phyloP scores from a whole-genome alignment of 2,797 vertebrate genomes.

The Huso huso region DNA sequence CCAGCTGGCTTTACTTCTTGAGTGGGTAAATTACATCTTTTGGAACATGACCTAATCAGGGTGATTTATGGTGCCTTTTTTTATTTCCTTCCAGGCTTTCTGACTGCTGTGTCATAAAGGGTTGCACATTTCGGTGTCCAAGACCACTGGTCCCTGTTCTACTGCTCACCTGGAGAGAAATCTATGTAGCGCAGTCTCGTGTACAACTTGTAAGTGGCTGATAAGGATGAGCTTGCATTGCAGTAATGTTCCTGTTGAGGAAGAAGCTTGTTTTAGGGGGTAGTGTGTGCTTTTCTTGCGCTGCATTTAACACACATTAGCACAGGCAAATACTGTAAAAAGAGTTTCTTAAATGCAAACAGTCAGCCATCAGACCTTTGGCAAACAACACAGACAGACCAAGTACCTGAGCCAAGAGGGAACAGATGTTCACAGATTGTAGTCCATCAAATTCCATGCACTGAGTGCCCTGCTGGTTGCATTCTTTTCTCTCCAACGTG shows the following conservation, averaged over 20 bases:
- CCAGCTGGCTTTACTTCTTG: constrained; percentile 62
- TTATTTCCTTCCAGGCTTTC: constrained; percentile 37
- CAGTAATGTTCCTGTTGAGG: constrained; percentile 36
- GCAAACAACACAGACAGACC: constrained; percentile 23
- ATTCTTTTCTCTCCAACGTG: too few species aligned
- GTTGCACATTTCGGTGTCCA: constrained; percentile 43
- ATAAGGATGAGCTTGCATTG: constrained; percentile 33
- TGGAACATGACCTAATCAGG: constrained; percentile 50
- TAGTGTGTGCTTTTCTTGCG: constrained; percentile 47
- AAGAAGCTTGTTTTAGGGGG: constrained; percentile 44
- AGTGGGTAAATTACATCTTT: constrained; percentile 54
- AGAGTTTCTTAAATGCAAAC: constrained; percentile 43
- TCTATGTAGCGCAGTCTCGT: constrained; percentile 31
- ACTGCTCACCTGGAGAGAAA: constrained; percentile 39
- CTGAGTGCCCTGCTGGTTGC: too few species aligned
- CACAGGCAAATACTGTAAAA: constrained; percentile 50
- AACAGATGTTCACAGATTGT: too few species aligned
- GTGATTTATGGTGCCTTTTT: constrained; percentile 45
- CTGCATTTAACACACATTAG: constrained; percentile 61
- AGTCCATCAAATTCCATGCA: too few species aligned
- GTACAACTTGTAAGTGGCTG: constrained; percentile 32
- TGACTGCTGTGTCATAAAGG: constrained; percentile 31
- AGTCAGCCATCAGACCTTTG: constrained; percentile 38
- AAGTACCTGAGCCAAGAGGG: too few species aligned
- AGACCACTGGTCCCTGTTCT: constrained; percentile 39